A percentile compares a stretch with the other conserved stretches of the same genome.
phyloP scores from a whole-genome alignment of 2,888 invertebrate genomes.

The Protonemura montana region DNA sequence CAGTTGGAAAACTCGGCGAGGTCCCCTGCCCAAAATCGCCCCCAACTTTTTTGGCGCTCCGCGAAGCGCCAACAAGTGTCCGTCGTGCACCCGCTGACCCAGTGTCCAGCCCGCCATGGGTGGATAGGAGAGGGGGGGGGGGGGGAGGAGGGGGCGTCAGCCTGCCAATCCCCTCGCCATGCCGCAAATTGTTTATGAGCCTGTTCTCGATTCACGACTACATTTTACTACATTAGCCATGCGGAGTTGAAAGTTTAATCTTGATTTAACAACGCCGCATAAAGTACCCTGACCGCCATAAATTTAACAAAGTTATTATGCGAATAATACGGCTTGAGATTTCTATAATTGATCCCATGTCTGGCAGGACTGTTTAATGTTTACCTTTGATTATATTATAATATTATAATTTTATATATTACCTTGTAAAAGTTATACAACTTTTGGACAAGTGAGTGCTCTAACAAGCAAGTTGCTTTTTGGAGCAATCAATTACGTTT shows the following conservation, averaged over 20 bases:
- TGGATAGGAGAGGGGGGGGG: neutral
- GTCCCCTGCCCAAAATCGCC: too few species aligned
- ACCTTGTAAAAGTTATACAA: neutral
- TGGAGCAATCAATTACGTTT: neutral
- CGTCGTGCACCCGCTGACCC: neutral
- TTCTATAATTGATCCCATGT: neutral
- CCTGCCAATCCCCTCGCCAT: neutral
- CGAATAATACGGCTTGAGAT: constrained; percentile 4
- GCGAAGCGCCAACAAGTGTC: neutral
- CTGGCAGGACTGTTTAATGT: neutral
- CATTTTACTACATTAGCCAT: constrained; percentile 7
- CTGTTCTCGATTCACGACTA: neutral
- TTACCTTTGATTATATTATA: neutral
- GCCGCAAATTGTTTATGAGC: neutral
- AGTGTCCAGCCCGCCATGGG: neutral
- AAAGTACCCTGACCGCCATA: neutral
- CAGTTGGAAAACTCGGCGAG: too few species aligned
- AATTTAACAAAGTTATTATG: constrained; percentile 1
- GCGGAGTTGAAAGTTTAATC: neutral
- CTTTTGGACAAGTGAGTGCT: neutral
- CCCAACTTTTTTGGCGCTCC: neutral
- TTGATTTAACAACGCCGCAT: neutral
- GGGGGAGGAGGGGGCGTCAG: neutral
- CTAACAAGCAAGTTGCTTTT: neutral
- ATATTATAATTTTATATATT: neutral